Evolutionary conservation across 2,888 invertebrate species (phyloP).

Genomic region (Limenitis camilla): DNA sequence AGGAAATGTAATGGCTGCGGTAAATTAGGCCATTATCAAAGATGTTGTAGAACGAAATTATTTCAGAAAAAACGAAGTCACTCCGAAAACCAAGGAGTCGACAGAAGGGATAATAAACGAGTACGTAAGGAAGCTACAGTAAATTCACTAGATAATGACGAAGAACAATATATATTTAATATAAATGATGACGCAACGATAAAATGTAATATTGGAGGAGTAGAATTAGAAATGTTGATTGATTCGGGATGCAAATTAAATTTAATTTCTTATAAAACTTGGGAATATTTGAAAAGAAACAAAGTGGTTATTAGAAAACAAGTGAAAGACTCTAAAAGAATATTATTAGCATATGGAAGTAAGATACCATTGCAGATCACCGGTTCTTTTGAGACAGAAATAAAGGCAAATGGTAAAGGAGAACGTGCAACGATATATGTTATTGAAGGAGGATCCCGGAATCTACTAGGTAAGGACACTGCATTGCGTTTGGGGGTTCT

Average conservation of each 20-base stretch:
- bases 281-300: constrained; percentile 9
- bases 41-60: too few relatives aligned
- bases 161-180: too few relatives aligned
- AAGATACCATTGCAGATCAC: too few relatives aligned
- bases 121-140: neutral
- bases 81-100: neutral
- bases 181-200: too few relatives aligned
- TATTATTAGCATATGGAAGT: constrained; percentile 26
- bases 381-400: too few relatives aligned
- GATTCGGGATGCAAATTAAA: constrained; percentile 6
- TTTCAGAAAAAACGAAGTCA: constrained; percentile 16
- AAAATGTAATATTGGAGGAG: too few relatives aligned
- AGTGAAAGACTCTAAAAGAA: constrained; percentile 23
- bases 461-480: too few relatives aligned
- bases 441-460: too few relatives aligned
- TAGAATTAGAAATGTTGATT: neutral
- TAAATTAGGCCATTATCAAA: constrained; percentile 26
- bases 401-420: constrained; percentile 14
- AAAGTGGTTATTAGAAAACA: neutral
- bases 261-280: constrained; percentile 1
- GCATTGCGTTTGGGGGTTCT: too few relatives aligned
- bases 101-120: neutral
- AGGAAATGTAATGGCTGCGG: constrained; percentile 25
- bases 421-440: too few relatives aligned
- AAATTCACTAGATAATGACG: constrained; percentile 3